Evolutionary conservation across 2,113 vertebrate genomes (phyloP).

Genomic region (Austrofundulus limnaeus): DNA sequence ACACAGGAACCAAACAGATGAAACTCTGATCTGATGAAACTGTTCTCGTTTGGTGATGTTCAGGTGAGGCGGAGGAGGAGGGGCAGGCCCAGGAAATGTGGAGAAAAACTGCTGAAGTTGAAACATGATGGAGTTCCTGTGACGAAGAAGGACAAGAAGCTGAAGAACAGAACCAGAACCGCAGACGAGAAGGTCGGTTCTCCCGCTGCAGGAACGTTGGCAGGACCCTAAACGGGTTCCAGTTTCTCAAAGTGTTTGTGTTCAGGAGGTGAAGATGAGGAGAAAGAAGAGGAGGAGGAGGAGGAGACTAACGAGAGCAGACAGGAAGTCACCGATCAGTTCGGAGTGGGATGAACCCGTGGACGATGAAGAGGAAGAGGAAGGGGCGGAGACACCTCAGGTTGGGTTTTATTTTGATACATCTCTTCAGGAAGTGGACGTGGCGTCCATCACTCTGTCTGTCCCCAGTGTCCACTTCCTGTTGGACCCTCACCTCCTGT

Average conservation of each 20-base stretch:
- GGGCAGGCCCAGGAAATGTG: neutral
- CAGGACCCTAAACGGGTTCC: neutral
- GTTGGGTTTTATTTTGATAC: neutral
- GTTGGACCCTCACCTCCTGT: neutral
- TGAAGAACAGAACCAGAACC: too few relatives aligned
- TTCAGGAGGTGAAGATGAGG: neutral
- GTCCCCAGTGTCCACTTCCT: neutral
- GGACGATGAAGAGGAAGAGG: conserved; percentile 1
- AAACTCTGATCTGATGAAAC: neutral
- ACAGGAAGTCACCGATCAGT: neutral
- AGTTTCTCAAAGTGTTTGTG: neutral
- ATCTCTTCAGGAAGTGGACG: neutral
- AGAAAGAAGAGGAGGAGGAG: neutral
- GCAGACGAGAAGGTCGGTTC: neutral
- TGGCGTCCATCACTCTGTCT: neutral
- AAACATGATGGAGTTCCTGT: neutral
- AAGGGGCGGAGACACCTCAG: neutral
- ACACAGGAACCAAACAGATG: too few relatives aligned
- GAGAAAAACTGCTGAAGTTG: neutral
- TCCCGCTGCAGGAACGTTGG: too few relatives aligned
- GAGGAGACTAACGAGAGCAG: neutral
- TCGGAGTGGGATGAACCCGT: neutral
- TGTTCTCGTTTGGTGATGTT: neutral
- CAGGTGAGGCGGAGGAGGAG: neutral
- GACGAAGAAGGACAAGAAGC: neutral